Percentiles rank a stretch among this genome's conserved stretches.
phyloP scores from a whole-genome alignment of 2,113 vertebrate species.

The Cheirogaleus medius region DNA sequence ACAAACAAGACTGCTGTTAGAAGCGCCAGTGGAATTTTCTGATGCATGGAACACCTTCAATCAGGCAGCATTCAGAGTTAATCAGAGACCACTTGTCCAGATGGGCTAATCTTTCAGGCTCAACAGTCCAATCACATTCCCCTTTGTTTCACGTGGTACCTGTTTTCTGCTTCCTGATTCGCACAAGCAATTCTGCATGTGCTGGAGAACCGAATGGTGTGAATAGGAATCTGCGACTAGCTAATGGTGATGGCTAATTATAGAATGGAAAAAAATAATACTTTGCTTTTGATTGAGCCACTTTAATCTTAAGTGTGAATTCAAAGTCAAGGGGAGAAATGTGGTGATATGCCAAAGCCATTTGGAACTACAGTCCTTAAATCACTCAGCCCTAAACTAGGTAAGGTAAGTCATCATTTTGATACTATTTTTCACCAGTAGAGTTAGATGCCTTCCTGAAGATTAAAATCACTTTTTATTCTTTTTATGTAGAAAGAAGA shows the following conservation, averaged over 20 bases:
- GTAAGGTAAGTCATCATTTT: neutral
- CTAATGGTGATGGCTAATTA: slow-evolving; percentile 15
- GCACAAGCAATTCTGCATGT: neutral
- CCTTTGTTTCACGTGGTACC: neutral
- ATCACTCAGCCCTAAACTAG: neutral
- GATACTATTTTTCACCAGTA: neutral
- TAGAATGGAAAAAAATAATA: neutral
- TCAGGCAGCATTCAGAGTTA: slow-evolving; percentile 27
- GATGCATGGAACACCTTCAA: neutral
- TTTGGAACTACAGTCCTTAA: neutral
- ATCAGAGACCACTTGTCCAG: slow-evolving; percentile 46
- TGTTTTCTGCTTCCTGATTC: neutral
- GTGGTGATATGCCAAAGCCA: neutral
- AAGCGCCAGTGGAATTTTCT: neutral
- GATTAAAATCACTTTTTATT: neutral
- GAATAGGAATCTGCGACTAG: slow-evolving; percentile 15
- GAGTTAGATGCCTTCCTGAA: neutral
- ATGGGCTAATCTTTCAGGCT: neutral
- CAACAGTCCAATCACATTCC: neutral
- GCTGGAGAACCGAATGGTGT: neutral
- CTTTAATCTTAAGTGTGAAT: slow-evolving; percentile 42
- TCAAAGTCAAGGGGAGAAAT: slow-evolving; percentile 5
- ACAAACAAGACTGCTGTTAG: neutral
- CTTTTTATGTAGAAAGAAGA: neutral
- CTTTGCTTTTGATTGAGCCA: slow-evolving; percentile 46